Percentiles rank a stretch among this genome's conserved stretches.
These are phyloP conservation scores for Epinotia ramella DNA, from an alignment of 2,888 invertebrate genomes.

Conservation along the genomic window DNA sequence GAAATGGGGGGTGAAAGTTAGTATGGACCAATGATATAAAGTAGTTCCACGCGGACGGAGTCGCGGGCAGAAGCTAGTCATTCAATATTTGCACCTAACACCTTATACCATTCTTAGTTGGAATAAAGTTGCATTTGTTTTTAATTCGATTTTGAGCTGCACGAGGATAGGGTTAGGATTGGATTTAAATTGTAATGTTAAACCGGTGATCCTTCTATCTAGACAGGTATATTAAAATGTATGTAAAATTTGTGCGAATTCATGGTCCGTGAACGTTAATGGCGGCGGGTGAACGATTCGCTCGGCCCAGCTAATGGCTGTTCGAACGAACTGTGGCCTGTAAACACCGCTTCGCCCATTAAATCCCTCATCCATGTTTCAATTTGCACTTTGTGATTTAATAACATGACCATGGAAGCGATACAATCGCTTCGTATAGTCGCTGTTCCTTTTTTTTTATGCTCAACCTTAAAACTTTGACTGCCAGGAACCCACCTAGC, in stretches of 20 bases:
- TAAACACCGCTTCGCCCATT: slow-evolving; percentile 30
- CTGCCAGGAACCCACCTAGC: no score
- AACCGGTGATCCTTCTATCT: background rate
- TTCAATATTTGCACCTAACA: no score
- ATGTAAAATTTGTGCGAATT: background rate
- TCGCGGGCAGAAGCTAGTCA: no score
- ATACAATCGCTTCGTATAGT: background rate
- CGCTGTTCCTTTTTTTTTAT: background rate
- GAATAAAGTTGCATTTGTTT: no score
- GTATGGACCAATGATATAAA: no score
- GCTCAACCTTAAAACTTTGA: no score
- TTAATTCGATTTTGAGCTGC: no score
- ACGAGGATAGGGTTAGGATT: background rate
- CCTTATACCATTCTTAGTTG: no score
- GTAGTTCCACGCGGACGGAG: no score
- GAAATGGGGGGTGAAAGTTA: no score
- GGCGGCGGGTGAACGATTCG: slow-evolving; percentile 18
- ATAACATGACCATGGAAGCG: background rate
- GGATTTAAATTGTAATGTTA: background rate
- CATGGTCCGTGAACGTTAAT: slow-evolving; percentile 17
- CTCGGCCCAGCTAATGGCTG: slow-evolving; percentile 19
- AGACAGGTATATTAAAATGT: slow-evolving; percentile 3
- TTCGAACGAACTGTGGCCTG: slow-evolving; percentile 14
- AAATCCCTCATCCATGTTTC: slow-evolving; percentile 32
- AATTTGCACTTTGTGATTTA: slow-evolving; percentile 22